Evolutionary conservation across 2,113 vertebrate species (phyloP).

Genomic region (Gadus macrocephalus): DNA sequence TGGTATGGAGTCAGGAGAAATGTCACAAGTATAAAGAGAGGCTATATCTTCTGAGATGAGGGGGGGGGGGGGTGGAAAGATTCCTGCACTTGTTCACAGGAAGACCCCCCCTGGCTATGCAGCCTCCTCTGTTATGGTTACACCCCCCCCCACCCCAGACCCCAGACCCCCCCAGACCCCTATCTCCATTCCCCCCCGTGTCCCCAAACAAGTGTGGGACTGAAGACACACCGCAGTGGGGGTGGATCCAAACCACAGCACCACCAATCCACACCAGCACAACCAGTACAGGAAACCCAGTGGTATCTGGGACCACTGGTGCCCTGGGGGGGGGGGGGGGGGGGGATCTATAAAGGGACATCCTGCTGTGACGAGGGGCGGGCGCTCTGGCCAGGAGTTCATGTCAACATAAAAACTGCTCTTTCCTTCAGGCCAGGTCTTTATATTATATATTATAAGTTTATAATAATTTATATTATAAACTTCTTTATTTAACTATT

Average conservation of each 20-base stretch:
- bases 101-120: constrained; percentile 37
- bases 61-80: constrained; percentile 25
- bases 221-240: constrained; percentile 29
- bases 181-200: constrained; percentile 20
- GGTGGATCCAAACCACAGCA: background rate
- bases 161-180: too few relatives aligned
- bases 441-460: too few relatives aligned
- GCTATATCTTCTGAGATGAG: constrained; percentile 1
- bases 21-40: background rate
- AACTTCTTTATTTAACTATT: too few relatives aligned
- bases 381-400: constrained; percentile 15
- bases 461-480: too few relatives aligned
- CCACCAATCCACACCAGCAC: constrained; percentile 19
- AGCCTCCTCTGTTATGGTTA: constrained; percentile 62
- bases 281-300: constrained; percentile 46
- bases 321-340: constrained; percentile 1
- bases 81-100: constrained; percentile 51
- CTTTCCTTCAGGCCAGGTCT: too few relatives aligned
- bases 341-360: constrained; percentile 50
- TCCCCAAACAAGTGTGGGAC: constrained; percentile 55
- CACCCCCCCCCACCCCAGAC: constrained; percentile 2
- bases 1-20: constrained; percentile 9
- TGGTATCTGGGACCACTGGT: constrained; percentile 44
- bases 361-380: constrained; percentile 44
- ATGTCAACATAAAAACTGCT: too few relatives aligned